A percentile compares a stretch with the other conserved stretches of the same genome.
Evolutionary conservation across 2,797 vertebrate genomes (phyloP).

Genomic region (Ctenopoma multispine): DNA sequence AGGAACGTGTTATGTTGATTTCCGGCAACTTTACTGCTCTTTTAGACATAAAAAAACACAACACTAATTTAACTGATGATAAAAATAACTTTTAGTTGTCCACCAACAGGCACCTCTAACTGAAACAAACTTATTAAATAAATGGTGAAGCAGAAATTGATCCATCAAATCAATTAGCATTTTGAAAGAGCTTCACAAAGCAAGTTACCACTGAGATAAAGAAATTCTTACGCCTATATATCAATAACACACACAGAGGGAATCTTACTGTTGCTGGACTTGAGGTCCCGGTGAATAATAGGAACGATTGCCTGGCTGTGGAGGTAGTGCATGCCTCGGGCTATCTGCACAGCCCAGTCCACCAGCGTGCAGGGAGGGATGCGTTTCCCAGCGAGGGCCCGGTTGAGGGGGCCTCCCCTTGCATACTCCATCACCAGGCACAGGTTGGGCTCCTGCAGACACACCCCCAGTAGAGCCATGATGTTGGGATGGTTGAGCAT

Average conservation of each 20-base stretch:
- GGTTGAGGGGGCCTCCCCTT: slow-evolving; percentile 92
- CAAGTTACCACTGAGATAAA: not conserved
- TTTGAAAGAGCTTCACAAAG: not conserved
- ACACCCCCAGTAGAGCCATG: slow-evolving; percentile 93
- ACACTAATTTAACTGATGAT: not conserved
- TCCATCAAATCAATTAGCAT: not conserved
- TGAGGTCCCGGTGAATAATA: slow-evolving; percentile 96
- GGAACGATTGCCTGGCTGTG: slow-evolving; percentile 95
- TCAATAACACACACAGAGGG: not conserved
- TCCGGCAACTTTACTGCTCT: accelerated
- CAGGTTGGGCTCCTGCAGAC: slow-evolving; percentile 94
- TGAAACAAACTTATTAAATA: not conserved
- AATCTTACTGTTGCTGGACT: slow-evolving; percentile 98
- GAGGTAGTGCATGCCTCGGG: slow-evolving; percentile 94
- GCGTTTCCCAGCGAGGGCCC: slow-evolving; percentile 93
- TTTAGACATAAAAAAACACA: not conserved
- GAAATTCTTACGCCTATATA: not conserved
- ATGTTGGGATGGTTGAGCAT: slow-evolving; percentile 97
- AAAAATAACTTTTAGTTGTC: not conserved
- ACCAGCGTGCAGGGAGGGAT: slow-evolving; percentile 96
- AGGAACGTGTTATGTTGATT: too few relatives aligned
- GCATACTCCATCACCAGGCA: slow-evolving; percentile 98
- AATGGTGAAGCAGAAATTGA: not conserved
- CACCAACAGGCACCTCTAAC: not conserved
- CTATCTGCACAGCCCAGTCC: slow-evolving; percentile 98